Evolutionary conservation across 2,888 invertebrate species (phyloP).

Genomic region (Brachylomia viminalis): DNA sequence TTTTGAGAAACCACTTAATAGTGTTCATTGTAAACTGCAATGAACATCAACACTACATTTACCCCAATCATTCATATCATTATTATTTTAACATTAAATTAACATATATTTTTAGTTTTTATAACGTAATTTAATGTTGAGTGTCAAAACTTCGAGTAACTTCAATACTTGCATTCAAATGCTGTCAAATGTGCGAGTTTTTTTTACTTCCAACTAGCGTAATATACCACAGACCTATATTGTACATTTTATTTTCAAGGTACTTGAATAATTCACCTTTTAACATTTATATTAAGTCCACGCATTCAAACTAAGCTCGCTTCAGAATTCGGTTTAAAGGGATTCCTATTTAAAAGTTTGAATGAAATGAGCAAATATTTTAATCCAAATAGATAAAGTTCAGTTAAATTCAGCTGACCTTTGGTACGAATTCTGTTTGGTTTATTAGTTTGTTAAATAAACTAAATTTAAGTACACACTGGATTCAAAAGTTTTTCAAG

Average conservation of each 20-base stretch:
- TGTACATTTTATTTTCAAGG: neutral
- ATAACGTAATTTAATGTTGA: too few species aligned
- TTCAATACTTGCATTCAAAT: too few species aligned
- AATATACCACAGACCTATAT: neutral
- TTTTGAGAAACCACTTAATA: neutral
- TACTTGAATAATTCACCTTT: constrained; percentile 27
- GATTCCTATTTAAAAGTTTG: constrained; percentile 47
- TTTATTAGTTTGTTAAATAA: constrained; percentile 29
- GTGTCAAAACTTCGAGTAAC: neutral
- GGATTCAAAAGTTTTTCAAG: neutral
- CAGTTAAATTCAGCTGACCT: constrained; percentile 37
- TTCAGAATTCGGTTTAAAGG: constrained; percentile 41
- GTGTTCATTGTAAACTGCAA: neutral
- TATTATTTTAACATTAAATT: too few species aligned
- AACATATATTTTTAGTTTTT: too few species aligned
- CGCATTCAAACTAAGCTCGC: constrained; percentile 28
- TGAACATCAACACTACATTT: neutral
- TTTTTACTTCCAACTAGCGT: neutral
- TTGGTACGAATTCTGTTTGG: constrained; percentile 15
- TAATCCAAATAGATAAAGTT: constrained; percentile 38
- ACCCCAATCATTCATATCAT: too few species aligned
- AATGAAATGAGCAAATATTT: constrained; percentile 56
- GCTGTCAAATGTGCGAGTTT: neutral
- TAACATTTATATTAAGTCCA: constrained; percentile 26
- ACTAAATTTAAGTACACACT: constrained; percentile 24